phyloP scores from a whole-genome alignment of 2,888 invertebrate species.

The Drosophila ezoana region DNA sequence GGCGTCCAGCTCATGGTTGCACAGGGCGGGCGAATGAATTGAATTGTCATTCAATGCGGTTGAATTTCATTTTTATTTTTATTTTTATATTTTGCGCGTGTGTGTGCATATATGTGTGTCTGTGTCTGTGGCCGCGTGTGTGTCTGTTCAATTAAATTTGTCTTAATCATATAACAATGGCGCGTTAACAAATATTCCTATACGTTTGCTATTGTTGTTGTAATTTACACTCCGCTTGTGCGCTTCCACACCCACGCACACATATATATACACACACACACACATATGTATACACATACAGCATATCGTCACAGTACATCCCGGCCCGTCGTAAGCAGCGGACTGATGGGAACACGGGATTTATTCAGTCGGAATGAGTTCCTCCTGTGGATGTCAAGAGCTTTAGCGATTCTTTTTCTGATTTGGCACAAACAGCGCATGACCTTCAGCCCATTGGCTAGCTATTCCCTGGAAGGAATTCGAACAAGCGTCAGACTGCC shows the following conservation, averaged over 20 bases:
- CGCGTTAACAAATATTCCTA: conserved; percentile 53
- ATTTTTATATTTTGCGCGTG: conserved; percentile 13
- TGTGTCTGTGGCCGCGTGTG: no score
- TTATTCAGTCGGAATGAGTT: no score
- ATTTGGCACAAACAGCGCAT: no score
- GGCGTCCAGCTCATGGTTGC: neutral
- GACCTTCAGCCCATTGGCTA: no score
- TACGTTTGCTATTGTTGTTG: conserved; percentile 39
- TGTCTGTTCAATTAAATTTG: conserved; percentile 66
- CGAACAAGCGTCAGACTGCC: no score
- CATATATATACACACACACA: neutral
- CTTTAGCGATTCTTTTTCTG: no score
- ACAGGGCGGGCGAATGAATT: conserved; percentile 33
- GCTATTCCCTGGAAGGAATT: no score
- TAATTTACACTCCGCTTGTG: conserved; percentile 46
- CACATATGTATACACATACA: neutral
- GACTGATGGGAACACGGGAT: no score
- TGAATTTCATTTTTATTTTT: conserved; percentile 15
- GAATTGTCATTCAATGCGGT: conserved; percentile 43
- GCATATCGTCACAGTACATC: no score
- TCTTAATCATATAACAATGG: conserved; percentile 73
- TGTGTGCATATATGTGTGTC: neutral
- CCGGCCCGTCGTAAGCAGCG: no score
- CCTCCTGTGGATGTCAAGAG: no score
- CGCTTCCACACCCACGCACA: conserved; percentile 1